These are phyloP conservation scores for Nymphalis polychloros DNA, from an alignment of 2,888 invertebrate genomes.

Conservation along the genomic window DNA sequence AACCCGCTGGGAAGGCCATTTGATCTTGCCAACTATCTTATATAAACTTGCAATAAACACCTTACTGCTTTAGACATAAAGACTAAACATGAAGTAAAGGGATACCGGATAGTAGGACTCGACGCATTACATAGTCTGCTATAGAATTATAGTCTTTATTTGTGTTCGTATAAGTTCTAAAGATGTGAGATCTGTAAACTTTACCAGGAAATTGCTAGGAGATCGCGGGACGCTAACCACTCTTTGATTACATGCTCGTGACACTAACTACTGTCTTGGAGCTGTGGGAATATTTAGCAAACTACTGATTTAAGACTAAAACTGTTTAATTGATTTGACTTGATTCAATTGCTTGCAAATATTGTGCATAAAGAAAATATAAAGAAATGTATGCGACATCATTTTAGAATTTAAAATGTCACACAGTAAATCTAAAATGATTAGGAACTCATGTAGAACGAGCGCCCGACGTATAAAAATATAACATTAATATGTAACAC, in stretches of 20 bases:
- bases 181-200: constrained; percentile 18
- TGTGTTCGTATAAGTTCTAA: constrained; percentile 10
- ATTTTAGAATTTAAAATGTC: background rate
- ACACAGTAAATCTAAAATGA: background rate
- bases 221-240: constrained; percentile 46
- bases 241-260: constrained; percentile 48
- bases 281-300: constrained; percentile 42
- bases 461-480: background rate
- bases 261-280: constrained; percentile 41
- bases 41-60: constrained; percentile 13
- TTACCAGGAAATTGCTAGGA: constrained; percentile 50
- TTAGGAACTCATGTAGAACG: background rate
- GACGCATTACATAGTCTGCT: constrained; percentile 23
- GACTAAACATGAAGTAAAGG: constrained; percentile 22
- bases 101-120: constrained; percentile 25
- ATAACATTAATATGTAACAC: background rate
- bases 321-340: constrained; percentile 22
- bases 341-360: background rate
- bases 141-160: constrained; percentile 27
- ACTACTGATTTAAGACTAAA: constrained; percentile 27
- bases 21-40: constrained; percentile 38
- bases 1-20: constrained; percentile 52
- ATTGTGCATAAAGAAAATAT: background rate
- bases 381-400: background rate
- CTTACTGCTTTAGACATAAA: constrained; percentile 22